phyloP scores from a whole-genome alignment of 1,140 invertebrate species.

The Anastrepha ludens region DNA sequence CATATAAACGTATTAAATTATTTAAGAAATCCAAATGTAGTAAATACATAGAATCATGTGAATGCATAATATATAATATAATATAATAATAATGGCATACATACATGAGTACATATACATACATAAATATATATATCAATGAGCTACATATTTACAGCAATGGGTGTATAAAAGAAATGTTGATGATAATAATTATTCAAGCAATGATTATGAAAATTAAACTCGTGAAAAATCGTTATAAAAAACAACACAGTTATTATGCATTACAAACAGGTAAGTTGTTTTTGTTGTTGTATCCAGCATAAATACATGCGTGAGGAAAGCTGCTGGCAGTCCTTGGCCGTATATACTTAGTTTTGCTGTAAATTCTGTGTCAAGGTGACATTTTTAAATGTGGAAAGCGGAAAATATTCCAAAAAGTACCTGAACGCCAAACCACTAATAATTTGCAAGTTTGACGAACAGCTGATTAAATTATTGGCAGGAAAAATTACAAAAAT shows the following conservation, averaged over 20 bases:
- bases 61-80: not conserved
- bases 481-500: too few species aligned
- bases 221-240: not conserved
- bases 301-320: too few species aligned
- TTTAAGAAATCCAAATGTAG: not conserved
- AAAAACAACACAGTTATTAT: not conserved
- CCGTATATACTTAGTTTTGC: too few species aligned
- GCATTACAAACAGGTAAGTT: not conserved
- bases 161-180: slow-evolving; percentile 19
- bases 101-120: not conserved
- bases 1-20: not conserved
- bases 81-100: not conserved
- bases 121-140: not conserved
- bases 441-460: too few species aligned
- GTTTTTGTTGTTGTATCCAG: too few species aligned
- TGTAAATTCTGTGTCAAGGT: too few species aligned
- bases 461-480: too few species aligned
- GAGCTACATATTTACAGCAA: slow-evolving; percentile 2
- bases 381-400: too few species aligned
- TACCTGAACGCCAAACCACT: too few species aligned
- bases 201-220: slow-evolving; percentile 13
- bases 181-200: not conserved
- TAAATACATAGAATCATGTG: not conserved
- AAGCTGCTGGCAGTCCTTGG: too few species aligned
- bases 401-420: too few species aligned